phyloP scores from a whole-genome alignment of 2,113 vertebrate species.

The Phrynosoma blainvillii region DNA sequence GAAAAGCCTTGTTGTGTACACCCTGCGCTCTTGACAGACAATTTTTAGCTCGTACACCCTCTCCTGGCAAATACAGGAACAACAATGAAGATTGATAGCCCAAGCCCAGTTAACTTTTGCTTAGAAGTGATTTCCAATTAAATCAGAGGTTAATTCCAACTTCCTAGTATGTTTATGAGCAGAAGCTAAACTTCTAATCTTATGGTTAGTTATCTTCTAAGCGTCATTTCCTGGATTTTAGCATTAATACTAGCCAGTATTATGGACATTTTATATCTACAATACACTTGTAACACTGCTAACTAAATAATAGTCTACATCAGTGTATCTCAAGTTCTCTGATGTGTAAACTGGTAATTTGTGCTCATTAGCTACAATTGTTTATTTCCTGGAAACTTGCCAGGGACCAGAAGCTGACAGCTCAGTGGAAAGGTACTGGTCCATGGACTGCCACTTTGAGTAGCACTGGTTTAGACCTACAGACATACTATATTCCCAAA shows the following conservation, averaged over 20 bases:
- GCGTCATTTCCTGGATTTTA: not conserved
- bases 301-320: not conserved
- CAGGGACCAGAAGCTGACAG: too few relatives aligned
- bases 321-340: too few relatives aligned
- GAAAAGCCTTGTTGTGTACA: not conserved
- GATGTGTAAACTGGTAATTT: too few relatives aligned
- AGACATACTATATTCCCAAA: not conserved
- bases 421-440: too few relatives aligned
- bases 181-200: not conserved
- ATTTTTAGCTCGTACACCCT: conserved; percentile 12
- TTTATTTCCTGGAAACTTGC: too few relatives aligned
- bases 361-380: too few relatives aligned
- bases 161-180: not conserved
- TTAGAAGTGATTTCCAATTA: not conserved
- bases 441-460: too few relatives aligned
- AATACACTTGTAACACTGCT: not conserved
- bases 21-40: not conserved
- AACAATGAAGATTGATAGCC: not conserved
- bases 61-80: conserved; percentile 37
- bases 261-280: not conserved
- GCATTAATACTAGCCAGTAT: not conserved
- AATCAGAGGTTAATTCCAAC: not conserved
- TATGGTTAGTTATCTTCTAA: not conserved
- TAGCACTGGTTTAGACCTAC: too few relatives aligned
- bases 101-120: not conserved